Evolutionary conservation across 2,797 vertebrate species (phyloP).

Genomic region (Gymnoscopelus microlampas): DNA sequence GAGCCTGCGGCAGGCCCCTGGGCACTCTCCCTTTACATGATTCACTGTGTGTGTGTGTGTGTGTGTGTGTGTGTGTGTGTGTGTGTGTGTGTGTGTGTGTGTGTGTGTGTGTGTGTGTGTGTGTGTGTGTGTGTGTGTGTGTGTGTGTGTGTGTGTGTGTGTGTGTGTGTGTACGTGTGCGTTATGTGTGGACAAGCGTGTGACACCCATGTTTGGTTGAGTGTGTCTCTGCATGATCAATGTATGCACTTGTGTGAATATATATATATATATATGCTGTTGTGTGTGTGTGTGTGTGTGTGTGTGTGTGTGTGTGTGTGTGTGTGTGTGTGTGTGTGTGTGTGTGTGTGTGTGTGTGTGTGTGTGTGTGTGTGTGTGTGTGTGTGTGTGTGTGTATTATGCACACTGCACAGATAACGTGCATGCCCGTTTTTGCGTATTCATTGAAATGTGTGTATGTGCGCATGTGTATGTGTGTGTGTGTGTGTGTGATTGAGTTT

Average conservation of each 20-base stretch:
- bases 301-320: too few relatives aligned
- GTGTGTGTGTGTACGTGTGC: constrained; percentile 1
- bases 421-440: not conserved
- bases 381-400: too few relatives aligned
- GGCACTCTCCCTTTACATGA: not conserved
- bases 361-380: too few relatives aligned
- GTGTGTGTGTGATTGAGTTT: constrained; percentile 6
- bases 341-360: too few relatives aligned
- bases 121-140: not conserved
- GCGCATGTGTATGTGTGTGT: constrained; percentile 21
- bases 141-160: not conserved
- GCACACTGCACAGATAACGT: too few relatives aligned
- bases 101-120: constrained; percentile 21
- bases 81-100: constrained; percentile 32
- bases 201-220: not conserved
- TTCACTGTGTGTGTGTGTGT: not conserved
- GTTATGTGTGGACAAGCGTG: not conserved
- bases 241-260: not conserved
- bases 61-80: constrained; percentile 7
- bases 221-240: not conserved
- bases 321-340: too few relatives aligned
- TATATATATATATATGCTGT: too few relatives aligned
- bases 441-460: not conserved
- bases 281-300: too few relatives aligned
- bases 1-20: too few relatives aligned